Percentiles rank a stretch among this genome's conserved stretches.
phyloP scores from a whole-genome alignment of 2,888 invertebrate species.

The Gerris lacustris region DNA sequence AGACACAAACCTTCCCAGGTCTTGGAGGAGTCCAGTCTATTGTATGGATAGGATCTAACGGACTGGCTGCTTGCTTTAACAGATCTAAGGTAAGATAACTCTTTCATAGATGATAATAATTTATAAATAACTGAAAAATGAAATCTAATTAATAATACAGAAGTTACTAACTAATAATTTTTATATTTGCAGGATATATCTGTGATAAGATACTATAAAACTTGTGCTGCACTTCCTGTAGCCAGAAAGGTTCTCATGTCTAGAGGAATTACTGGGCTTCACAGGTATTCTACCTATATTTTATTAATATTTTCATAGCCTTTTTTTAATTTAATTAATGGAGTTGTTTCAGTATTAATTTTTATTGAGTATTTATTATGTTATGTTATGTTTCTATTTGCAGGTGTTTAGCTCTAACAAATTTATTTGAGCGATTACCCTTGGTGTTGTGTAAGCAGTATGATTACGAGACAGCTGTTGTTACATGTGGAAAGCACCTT shows the following conservation, averaged over 20 bases:
- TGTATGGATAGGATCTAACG: constrained; percentile 41
- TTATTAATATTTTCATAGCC: constrained; percentile 42
- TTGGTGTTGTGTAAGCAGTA: constrained; percentile 43
- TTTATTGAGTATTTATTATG: too few species aligned
- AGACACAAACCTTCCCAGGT: constrained; percentile 41
- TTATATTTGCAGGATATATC: constrained; percentile 25
- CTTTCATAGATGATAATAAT: not conserved
- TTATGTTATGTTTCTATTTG: not conserved
- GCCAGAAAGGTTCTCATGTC: constrained; percentile 42
- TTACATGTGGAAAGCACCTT: constrained; percentile 46
- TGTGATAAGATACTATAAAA: constrained; percentile 39
- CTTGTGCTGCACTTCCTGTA: constrained; percentile 41
- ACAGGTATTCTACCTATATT: constrained; percentile 31
- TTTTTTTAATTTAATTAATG: constrained; percentile 32
- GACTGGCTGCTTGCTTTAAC: constrained; percentile 43
- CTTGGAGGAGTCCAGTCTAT: constrained; percentile 42
- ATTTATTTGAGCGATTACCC: constrained; percentile 40
- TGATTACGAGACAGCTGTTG: constrained; percentile 44
- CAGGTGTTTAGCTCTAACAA: constrained; percentile 35
- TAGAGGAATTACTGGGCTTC: constrained; percentile 43
- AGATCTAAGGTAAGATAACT: constrained; percentile 40
- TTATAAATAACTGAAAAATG: too few species aligned
- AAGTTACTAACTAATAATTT: not conserved
- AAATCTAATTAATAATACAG: too few species aligned
- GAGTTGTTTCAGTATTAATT: too few species aligned